These are phyloP conservation scores for Stomatorhinus walkeri DNA, from an alignment of 2,797 vertebrate species.

Conservation along the genomic window DNA sequence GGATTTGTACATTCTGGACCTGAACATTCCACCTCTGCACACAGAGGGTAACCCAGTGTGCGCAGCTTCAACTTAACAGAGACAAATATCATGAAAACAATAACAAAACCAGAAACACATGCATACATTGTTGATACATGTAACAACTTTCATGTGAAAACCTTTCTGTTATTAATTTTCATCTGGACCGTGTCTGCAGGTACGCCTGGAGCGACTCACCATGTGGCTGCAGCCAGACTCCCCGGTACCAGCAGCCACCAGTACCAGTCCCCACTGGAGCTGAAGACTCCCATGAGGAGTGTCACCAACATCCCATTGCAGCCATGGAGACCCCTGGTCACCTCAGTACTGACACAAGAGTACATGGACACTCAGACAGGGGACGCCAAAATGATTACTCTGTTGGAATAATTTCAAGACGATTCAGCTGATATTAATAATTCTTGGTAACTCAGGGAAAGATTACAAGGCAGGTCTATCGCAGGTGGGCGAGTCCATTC, in stretches of 20 bases:
- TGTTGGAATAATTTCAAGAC: not conserved
- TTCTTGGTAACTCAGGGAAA: not conserved
- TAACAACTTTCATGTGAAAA: not conserved
- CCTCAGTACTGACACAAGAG: constrained; percentile 41
- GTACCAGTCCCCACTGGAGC: constrained; percentile 61
- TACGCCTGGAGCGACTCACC: constrained; percentile 39
- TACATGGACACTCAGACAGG: not conserved
- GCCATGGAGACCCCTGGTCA: constrained; percentile 53
- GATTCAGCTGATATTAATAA: not conserved
- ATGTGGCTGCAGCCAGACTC: constrained; percentile 50
- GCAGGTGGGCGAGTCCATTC: not conserved
- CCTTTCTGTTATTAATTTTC: not conserved
- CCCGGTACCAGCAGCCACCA: constrained; percentile 61
- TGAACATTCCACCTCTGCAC: not conserved
- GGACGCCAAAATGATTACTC: not conserved
- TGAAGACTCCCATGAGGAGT: constrained; percentile 60
- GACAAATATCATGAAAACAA: not conserved
- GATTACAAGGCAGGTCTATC: not conserved
- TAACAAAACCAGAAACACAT: not conserved
- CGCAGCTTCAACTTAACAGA: not conserved
- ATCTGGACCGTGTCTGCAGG: not conserved
- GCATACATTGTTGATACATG: not conserved
- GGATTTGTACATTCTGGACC: not conserved
- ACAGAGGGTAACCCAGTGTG: not conserved
- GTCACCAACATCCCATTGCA: constrained; percentile 64